Percentiles rank a stretch among this genome's conserved stretches.
These are phyloP conservation scores for Uropsilus gracilis DNA, from an alignment of 2,113 vertebrate species.

Conservation along the genomic window DNA sequence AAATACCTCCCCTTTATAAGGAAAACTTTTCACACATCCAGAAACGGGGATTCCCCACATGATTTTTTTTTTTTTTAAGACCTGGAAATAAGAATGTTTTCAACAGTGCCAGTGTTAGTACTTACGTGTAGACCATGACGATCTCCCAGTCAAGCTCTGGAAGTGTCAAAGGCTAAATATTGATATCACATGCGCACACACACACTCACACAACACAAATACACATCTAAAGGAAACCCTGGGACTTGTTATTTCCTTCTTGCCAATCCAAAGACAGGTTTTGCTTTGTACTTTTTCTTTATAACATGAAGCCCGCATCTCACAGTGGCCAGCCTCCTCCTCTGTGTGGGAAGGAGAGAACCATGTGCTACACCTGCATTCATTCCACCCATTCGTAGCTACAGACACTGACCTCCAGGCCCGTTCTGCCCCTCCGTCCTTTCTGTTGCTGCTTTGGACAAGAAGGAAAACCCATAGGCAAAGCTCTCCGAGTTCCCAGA, in stretches of 20 bases:
- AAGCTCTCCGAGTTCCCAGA: neutral
- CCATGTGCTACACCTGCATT: fast-evolving
- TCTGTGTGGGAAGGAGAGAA: neutral
- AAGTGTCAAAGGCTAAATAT: neutral
- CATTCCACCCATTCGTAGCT: neutral
- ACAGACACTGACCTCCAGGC: neutral
- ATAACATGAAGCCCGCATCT: neutral
- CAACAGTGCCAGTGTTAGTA: neutral
- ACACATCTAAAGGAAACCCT: neutral
- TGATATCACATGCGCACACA: neutral
- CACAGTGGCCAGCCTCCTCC: neutral
- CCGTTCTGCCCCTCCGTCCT: neutral
- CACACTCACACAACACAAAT: neutral
- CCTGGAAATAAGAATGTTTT: neutral
- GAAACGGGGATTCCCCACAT: neutral
- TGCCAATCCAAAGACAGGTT: neutral
- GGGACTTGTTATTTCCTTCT: neutral
- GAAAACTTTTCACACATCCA: neutral
- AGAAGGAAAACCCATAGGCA: neutral
- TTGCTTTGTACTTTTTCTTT: neutral
- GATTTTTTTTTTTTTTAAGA: neutral
- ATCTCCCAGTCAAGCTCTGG: neutral
- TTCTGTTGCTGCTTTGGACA: neutral
- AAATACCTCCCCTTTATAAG: conserved; percentile 15
- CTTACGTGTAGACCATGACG: neutral